A percentile compares a stretch with the other conserved stretches of the same genome.
phyloP scores from a whole-genome alignment of 2,797 vertebrate genomes.

The Acrocephalus scirpaceus region DNA sequence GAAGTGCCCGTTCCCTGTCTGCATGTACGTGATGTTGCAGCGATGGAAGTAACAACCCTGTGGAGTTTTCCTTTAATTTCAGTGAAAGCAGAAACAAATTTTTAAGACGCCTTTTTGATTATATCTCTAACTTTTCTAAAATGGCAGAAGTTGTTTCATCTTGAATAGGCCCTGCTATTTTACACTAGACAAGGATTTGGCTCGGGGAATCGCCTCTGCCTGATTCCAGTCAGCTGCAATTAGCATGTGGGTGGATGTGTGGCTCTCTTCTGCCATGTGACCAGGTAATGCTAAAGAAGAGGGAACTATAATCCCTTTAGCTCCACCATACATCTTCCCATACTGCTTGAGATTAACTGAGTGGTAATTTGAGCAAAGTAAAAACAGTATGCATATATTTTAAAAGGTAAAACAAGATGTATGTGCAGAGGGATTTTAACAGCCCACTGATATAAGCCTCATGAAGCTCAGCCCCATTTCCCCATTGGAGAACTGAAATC shows the following conservation, averaged over 20 bases:
- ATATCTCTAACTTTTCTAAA: background rate
- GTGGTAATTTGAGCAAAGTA: background rate
- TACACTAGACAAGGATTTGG: background rate
- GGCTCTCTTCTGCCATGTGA: background rate
- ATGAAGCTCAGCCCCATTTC: background rate
- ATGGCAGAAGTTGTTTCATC: background rate
- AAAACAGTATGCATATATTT: background rate
- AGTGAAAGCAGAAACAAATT: background rate
- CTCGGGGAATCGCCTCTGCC: background rate
- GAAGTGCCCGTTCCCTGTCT: background rate
- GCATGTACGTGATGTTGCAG: background rate
- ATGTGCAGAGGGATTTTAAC: background rate
- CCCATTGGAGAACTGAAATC: background rate
- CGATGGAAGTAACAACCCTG: background rate
- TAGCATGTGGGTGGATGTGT: background rate
- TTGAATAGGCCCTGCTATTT: background rate
- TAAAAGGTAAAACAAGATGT: background rate
- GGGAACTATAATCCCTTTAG: constrained; percentile 28
- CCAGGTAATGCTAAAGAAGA: background rate
- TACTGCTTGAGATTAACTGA: background rate
- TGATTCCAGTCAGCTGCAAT: background rate
- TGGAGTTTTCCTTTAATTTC: background rate
- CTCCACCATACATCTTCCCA: background rate
- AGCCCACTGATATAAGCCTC: background rate
- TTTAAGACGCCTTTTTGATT: background rate